Evolutionary conservation across 2,113 vertebrate species (phyloP).

Genomic region (Pan troglodytes): NHGRI_mPanTro3-v2.1_pri NC_086015.1:6687001-6687500

Average conservation of each 20-base stretch:
- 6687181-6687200: not conserved
- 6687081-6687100: not conserved
- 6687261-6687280: not conserved
- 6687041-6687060: not conserved
- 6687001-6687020: not conserved
- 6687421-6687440: not conserved
- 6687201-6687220: not conserved
- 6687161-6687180: not conserved
- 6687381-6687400: not conserved
- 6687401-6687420: not conserved
- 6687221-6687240: not conserved
- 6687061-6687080: not conserved
- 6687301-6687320: not conserved
- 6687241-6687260: not conserved
- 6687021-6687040: not conserved
- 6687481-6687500: not conserved
- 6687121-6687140: not conserved
- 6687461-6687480: not conserved
- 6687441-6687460: not conserved
- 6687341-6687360: not conserved
- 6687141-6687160: not conserved
- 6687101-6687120: not conserved
- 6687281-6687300: not conserved
- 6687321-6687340: not conserved
- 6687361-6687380: not conserved